A percentile compares a stretch with the other conserved stretches of the same genome.
phyloP scores from a whole-genome alignment of 2,888 invertebrate species.

The Nomada ferruginata region DNA sequence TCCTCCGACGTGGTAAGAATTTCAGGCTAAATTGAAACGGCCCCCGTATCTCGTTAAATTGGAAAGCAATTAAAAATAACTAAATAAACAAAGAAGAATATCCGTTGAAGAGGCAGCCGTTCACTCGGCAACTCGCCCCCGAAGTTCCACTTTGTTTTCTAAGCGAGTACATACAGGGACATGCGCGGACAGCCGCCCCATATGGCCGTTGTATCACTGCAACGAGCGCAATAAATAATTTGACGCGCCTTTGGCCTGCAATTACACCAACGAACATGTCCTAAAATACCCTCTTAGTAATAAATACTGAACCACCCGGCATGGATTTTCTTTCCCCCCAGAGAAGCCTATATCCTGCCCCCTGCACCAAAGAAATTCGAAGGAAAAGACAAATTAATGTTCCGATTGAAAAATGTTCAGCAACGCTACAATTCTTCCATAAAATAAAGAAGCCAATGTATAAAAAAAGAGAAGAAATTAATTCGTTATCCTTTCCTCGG shows the following conservation, averaged over 20 bases:
- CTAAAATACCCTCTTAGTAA: neutral
- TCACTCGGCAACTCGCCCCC: neutral
- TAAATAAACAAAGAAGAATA: too few relatives aligned
- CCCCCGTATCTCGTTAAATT: too few relatives aligned
- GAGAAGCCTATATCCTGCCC: neutral
- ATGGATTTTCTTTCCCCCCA: neutral
- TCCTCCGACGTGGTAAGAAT: neutral
- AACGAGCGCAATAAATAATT: conserved; percentile 38
- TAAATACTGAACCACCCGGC: neutral
- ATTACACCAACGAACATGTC: conserved; percentile 10
- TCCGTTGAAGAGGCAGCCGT: too few relatives aligned
- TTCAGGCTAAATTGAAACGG: too few relatives aligned
- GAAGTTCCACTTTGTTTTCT: conserved; percentile 3
- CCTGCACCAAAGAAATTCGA: neutral
- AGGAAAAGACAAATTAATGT: neutral
- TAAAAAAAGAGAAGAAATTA: too few relatives aligned
- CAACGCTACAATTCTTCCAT: too few relatives aligned
- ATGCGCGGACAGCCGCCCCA: conserved; percentile 7
- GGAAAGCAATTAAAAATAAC: too few relatives aligned
- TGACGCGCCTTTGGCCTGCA: neutral
- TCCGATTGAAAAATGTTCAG: neutral
- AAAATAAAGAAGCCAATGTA: too few relatives aligned
- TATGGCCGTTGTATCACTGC: conserved; percentile 7
- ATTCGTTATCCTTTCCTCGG: too few relatives aligned
- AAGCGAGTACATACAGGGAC: conserved; percentile 1